Evolutionary conservation across 2,113 vertebrate species (phyloP).

Genomic region (Oryzias woworae): DNA sequence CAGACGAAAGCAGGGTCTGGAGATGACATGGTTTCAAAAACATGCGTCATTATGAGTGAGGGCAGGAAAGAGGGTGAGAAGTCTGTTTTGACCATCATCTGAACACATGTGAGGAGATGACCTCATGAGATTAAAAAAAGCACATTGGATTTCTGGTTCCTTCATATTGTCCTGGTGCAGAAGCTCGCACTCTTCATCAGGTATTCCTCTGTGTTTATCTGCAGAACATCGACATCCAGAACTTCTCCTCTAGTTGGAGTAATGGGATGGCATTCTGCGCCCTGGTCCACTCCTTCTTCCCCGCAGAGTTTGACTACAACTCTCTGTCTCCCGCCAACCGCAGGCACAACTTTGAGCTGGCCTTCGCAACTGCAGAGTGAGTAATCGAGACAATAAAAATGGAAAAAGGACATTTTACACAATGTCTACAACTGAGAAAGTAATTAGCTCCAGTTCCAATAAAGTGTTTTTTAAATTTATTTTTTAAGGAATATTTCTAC

Average conservation of each 20-base stretch:
- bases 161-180: neutral
- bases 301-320: constrained; percentile 91
- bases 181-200: constrained; percentile 7
- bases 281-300: constrained; percentile 96
- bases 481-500: too few relatives aligned
- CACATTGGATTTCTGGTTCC: constrained; percentile 24
- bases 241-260: constrained; percentile 97
- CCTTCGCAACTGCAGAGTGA: constrained; percentile 94
- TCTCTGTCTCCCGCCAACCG: constrained; percentile 82
- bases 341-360: constrained; percentile 94
- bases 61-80: constrained; percentile 8
- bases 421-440: neutral
- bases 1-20: constrained; percentile 28
- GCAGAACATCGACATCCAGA: constrained; percentile 94
- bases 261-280: constrained; percentile 98
- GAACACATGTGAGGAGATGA: constrained; percentile 16
- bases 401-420: neutral
- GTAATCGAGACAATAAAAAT: constrained; percentile 20
- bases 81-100: constrained; percentile 42
- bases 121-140: constrained; percentile 27
- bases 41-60: constrained; percentile 13
- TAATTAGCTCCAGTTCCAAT: neutral
- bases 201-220: constrained; percentile 2
- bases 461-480: too few relatives aligned
- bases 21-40: constrained; percentile 44